These are phyloP conservation scores for Eutolmus rufibarbis DNA, from an alignment of 2,888 invertebrate genomes.

Conservation along the genomic window DNA sequence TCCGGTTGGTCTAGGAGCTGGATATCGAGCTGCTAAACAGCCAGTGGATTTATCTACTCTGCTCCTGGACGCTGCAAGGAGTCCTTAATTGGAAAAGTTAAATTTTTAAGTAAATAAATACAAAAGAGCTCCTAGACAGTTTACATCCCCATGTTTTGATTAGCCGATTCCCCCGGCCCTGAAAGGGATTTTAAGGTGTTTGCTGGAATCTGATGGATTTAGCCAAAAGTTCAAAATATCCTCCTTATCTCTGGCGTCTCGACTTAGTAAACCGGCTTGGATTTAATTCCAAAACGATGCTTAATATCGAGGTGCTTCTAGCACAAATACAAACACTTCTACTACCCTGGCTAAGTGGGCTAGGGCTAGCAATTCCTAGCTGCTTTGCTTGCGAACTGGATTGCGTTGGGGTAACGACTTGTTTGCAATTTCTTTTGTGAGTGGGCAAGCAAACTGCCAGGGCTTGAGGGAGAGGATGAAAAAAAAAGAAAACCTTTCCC, in stretches of 20 bases:
- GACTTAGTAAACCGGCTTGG: not conserved
- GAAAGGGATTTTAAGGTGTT: not conserved
- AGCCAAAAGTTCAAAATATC: not conserved
- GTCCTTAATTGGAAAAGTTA: conserved; percentile 31
- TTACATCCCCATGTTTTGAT: conserved; percentile 11
- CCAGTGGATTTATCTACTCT: not conserved
- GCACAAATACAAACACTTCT: not conserved
- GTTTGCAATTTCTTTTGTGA: not conserved
- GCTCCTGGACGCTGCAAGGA: not conserved
- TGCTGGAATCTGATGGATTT: not conserved
- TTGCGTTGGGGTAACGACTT: not conserved
- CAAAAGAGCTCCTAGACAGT: not conserved
- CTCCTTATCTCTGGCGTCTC: not conserved
- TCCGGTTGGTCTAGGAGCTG: not conserved
- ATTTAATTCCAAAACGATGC: not conserved
- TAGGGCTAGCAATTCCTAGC: not conserved
- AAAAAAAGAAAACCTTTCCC: not conserved
- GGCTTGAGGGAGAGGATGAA: not conserved
- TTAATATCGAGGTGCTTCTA: not conserved
- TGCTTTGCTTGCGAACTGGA: not conserved
- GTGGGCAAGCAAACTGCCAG: not conserved
- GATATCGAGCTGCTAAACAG: not conserved
- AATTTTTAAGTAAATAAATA: conserved; percentile 30
- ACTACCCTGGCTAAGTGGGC: not conserved
- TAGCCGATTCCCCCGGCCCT: not conserved